phyloP scores from a whole-genome alignment of 53 echinoderm and acorn worm genomes.

The Actinopyga echinites region DNA sequence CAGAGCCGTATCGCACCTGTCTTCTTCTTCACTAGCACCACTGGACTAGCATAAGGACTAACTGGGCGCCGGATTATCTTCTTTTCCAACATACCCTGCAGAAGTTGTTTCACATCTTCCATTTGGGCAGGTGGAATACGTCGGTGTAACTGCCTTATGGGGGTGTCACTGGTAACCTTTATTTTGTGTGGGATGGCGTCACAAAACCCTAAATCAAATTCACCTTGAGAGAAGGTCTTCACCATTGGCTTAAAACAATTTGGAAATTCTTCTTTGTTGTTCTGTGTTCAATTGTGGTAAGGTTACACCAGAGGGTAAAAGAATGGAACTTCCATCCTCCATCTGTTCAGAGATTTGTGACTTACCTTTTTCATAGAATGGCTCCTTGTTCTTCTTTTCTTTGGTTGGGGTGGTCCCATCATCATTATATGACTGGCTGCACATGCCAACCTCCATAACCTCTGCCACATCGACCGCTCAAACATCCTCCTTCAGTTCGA shows the following conservation, averaged over 20 bases:
- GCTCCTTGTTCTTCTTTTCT: no score
- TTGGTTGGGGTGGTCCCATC: no score
- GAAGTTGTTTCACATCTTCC: constrained; percentile 5
- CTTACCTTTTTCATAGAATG: no score
- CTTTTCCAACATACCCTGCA: constrained; percentile 11
- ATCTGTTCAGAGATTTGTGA: background rate
- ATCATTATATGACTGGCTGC: no score
- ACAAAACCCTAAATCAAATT: constrained; percentile 64
- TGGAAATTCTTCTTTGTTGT: background rate
- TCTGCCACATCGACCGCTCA: background rate
- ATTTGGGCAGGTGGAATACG: constrained; percentile 32
- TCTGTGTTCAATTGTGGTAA: background rate
- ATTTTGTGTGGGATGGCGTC: constrained; percentile 55
- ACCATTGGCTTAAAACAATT: constrained; percentile 46
- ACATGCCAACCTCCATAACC: no score
- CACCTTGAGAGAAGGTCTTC: constrained; percentile 41
- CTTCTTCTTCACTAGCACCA: constrained; percentile 46
- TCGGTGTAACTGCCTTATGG: constrained; percentile 3
- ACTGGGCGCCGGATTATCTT: constrained; percentile 15
- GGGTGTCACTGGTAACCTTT: constrained; percentile 19
- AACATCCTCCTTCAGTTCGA: background rate
- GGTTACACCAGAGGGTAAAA: constrained; percentile 28
- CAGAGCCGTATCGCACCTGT: constrained; percentile 44
- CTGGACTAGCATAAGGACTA: constrained; percentile 55
- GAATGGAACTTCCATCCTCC: background rate